Evolutionary conservation across 2,797 vertebrate species (phyloP).

Genomic region (Darevskia nairensis): DNA sequence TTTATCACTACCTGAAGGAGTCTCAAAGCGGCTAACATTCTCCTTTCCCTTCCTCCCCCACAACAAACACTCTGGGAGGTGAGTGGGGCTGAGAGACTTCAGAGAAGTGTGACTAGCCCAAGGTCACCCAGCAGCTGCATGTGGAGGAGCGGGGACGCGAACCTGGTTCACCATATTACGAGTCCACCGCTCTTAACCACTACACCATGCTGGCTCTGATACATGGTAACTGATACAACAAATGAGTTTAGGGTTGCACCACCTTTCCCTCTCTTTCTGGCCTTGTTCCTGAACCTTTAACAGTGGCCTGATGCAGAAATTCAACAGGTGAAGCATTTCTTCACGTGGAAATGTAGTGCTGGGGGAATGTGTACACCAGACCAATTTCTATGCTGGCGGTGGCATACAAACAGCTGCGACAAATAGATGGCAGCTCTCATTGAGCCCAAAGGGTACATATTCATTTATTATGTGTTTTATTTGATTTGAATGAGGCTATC

Average conservation of each 20-base stretch:
- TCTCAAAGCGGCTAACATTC: too few relatives aligned
- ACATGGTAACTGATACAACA: background rate
- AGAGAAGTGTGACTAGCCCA: too few relatives aligned
- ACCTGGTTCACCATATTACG: too few relatives aligned
- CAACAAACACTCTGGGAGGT: too few relatives aligned
- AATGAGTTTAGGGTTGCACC: background rate
- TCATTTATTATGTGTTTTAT: background rate
- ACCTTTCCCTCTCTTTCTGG: background rate
- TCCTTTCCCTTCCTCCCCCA: too few relatives aligned
- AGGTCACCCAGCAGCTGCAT: too few relatives aligned
- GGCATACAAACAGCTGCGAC: background rate
- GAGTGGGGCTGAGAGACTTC: too few relatives aligned
- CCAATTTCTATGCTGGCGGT: background rate
- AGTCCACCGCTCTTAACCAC: too few relatives aligned
- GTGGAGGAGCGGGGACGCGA: too few relatives aligned
- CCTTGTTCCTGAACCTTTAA: background rate
- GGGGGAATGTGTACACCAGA: background rate
- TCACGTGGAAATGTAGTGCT: background rate
- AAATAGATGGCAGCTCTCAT: background rate
- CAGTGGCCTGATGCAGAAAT: background rate
- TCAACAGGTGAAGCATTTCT: background rate
- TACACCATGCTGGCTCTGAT: too few relatives aligned
- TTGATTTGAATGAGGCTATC: background rate
- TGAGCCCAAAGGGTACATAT: background rate
- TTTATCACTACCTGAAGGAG: too few relatives aligned